Conservation (phyloP, 2,888 invertebrate species). For the Ctenicera cuprea region DNA sequence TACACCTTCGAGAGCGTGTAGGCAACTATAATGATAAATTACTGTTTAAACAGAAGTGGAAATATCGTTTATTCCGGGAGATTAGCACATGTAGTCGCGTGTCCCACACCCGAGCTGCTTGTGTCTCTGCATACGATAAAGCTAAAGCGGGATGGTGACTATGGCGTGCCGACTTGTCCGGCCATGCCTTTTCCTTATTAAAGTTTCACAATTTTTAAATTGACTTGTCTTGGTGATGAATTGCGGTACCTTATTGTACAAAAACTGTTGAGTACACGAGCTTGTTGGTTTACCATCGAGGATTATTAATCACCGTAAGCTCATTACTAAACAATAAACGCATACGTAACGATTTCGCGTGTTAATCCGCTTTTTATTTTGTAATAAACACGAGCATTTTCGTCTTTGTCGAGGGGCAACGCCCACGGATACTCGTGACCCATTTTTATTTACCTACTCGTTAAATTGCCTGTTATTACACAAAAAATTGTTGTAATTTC, state of each 20-base stretch:
- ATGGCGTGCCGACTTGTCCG: not conserved
- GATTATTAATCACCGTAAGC: slow-evolving; percentile 29
- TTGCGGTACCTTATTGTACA: slow-evolving; percentile 10
- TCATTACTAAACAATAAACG: slow-evolving; percentile 25
- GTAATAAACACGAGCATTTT: slow-evolving; percentile 23
- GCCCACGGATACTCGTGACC: slow-evolving; percentile 22
- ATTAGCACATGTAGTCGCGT: slow-evolving; percentile 18
- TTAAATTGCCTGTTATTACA: slow-evolving; percentile 5
- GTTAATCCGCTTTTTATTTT: slow-evolving; percentile 29
- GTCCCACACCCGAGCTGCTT: not conserved
- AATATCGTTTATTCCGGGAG: slow-evolving; percentile 42
- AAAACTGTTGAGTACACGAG: slow-evolving; percentile 27
- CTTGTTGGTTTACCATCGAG: slow-evolving; percentile 18
- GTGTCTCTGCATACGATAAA: not conserved
- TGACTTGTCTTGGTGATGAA: slow-evolving; percentile 37
- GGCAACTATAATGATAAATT: slow-evolving; percentile 43
- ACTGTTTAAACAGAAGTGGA: slow-evolving; percentile 42
- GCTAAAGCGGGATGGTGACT: slow-evolving; percentile 1
- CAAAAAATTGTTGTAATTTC: slow-evolving; percentile 24
- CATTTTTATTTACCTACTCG: slow-evolving; percentile 23
- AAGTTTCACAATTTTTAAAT: slow-evolving; percentile 34
- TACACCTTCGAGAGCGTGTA: slow-evolving; percentile 46
- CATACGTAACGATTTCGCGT: slow-evolving; percentile 22
- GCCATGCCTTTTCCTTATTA: slow-evolving; percentile 23
- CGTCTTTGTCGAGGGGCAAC: slow-evolving; percentile 7